A percentile compares a stretch with the other conserved stretches of the same genome.
Evolutionary conservation across 2,113 vertebrate species (phyloP).

Genomic region (Rhea americana): DNA sequence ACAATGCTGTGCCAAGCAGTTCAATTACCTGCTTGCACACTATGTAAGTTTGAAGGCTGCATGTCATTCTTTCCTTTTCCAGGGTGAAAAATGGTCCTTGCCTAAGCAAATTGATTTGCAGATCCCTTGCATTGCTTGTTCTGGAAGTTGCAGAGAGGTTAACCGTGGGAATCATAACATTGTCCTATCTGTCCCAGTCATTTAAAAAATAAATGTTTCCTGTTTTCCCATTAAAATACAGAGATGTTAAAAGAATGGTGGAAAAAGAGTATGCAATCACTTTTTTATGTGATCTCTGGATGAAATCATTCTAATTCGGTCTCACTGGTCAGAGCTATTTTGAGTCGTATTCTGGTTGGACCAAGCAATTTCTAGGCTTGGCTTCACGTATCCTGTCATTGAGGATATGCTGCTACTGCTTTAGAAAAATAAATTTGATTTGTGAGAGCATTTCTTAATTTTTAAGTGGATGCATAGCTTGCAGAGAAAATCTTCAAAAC

Average conservation of each 20-base stretch:
- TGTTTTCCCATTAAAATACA: constrained; percentile 20
- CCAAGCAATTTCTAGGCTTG: neutral
- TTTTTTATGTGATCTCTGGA: neutral
- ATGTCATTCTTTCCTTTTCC: neutral
- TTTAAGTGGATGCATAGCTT: neutral
- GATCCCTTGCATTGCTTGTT: neutral
- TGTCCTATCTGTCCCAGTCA: neutral
- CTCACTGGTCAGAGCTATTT: neutral
- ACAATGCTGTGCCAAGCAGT: neutral
- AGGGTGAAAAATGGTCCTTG: neutral
- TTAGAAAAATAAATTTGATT: neutral
- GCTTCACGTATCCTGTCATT: neutral
- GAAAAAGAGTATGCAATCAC: neutral
- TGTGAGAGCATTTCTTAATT: neutral
- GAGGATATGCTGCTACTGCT: neutral
- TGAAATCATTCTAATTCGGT: neutral
- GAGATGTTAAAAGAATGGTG: neutral
- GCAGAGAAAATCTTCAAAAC: neutral
- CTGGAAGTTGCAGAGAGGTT: neutral
- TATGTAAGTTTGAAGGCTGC: neutral
- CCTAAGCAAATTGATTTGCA: neutral
- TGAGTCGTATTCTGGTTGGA: neutral
- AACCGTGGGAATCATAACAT: neutral
- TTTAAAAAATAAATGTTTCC: constrained; percentile 29
- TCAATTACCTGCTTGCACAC: neutral